Percentiles rank a stretch among this genome's conserved stretches.
These are phyloP conservation scores for Trichosurus vulpecula DNA, from an alignment of 2,797 vertebrate genomes.

Conservation along the genomic window DNA sequence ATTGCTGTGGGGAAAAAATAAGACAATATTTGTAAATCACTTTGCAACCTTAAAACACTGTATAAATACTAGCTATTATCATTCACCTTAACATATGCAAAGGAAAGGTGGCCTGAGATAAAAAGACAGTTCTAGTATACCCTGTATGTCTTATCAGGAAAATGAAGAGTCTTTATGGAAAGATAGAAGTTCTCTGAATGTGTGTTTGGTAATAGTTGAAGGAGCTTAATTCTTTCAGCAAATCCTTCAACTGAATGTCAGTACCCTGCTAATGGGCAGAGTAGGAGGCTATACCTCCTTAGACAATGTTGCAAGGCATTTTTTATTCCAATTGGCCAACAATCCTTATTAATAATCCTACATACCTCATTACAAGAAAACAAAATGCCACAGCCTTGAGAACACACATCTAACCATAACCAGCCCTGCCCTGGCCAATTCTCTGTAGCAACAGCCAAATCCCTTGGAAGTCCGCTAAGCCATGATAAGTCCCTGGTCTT, in stretches of 20 bases:
- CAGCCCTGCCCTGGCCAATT: background rate
- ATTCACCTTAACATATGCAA: background rate
- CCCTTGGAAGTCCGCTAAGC: slow-evolving; percentile 72
- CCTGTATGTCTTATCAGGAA: background rate
- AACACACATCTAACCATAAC: slow-evolving; percentile 60
- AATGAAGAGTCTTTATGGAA: background rate
- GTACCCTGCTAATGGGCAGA: background rate
- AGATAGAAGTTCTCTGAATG: background rate
- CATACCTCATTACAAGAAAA: background rate
- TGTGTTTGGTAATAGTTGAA: background rate
- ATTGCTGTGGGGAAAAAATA: background rate
- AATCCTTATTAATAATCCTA: background rate
- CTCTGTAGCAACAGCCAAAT: slow-evolving; percentile 30
- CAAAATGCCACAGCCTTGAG: background rate
- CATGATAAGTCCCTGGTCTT: slow-evolving; percentile 38
- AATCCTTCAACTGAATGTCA: background rate
- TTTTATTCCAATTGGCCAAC: background rate
- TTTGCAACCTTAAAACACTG: background rate
- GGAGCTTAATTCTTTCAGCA: background rate
- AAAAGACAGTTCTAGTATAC: background rate
- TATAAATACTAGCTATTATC: background rate
- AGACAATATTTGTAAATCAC: background rate
- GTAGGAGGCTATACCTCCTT: background rate
- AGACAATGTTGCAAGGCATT: background rate
- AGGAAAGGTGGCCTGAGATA: background rate